Evolutionary conservation across 2,797 vertebrate species (phyloP).

Genomic region (Cheirogaleus major): DNA sequence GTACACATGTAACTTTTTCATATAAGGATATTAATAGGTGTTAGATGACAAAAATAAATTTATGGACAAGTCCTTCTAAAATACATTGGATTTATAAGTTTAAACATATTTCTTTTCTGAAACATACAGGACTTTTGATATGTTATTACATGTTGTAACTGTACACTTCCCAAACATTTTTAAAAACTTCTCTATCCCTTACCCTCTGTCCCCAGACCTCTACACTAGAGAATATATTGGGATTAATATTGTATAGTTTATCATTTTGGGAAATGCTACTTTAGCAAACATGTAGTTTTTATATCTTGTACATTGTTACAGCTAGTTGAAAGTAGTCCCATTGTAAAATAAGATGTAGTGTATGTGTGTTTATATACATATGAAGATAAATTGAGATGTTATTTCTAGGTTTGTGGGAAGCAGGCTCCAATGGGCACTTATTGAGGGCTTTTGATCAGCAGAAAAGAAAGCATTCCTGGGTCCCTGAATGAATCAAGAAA

Average conservation of each 20-base stretch:
- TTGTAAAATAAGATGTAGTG: not conserved
- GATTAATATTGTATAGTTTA: not conserved
- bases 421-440: not conserved
- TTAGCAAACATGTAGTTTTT: not conserved
- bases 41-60: constrained; percentile 38
- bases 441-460: not conserved
- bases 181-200: not conserved
- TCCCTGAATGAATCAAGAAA: not conserved
- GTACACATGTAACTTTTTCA: not conserved
- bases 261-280: not conserved
- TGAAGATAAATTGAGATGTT: not conserved
- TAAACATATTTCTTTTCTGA: constrained; percentile 5
- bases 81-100: constrained; percentile 8
- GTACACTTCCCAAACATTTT: not conserved
- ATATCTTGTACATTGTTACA: not conserved
- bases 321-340: not conserved
- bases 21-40: constrained; percentile 18
- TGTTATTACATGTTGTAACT: not conserved
- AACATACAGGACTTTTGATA: not conserved
- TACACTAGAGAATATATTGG: not conserved
- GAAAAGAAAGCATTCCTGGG: not conserved
- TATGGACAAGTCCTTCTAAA: not conserved
- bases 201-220: not conserved
- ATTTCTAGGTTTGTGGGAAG: not conserved
- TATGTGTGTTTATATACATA: not conserved